These are phyloP conservation scores for Acestrorhynchus altus DNA, from an alignment of 2,797 vertebrate species.

Conservation along the genomic window DNA sequence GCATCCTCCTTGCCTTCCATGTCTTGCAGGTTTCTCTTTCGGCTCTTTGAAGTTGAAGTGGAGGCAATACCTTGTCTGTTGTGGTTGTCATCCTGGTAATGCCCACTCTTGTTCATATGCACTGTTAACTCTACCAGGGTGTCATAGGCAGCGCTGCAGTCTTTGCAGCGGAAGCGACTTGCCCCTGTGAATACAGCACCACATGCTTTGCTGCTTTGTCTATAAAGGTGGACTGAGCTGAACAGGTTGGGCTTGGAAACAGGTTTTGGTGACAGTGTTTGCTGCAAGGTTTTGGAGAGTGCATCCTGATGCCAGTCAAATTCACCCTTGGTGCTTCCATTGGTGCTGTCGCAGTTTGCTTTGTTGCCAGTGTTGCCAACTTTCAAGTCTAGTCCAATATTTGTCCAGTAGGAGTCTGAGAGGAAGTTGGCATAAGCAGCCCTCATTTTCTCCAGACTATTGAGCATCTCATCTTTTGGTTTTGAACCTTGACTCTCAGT, in stretches of 20 bases:
- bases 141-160: slow-evolving; percentile 97
- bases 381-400: slow-evolving; percentile 92
- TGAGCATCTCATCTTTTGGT: slow-evolving; percentile 85
- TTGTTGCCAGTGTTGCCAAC: slow-evolving; percentile 85
- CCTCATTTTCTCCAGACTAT: slow-evolving; percentile 97
- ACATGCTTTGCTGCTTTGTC: slow-evolving; percentile 92
- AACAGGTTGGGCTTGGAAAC: slow-evolving; percentile 95
- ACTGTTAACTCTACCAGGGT: slow-evolving; percentile 96
- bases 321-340: slow-evolving; percentile 87
- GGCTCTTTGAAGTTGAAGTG: slow-evolving; percentile 90
- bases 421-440: slow-evolving; percentile 97
- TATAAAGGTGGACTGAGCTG: slow-evolving; percentile 96
- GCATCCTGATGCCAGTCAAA: slow-evolving; percentile 99
- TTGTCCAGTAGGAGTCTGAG: slow-evolving; percentile 98
- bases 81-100: slow-evolving; percentile 98
- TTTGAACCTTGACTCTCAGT: slow-evolving; percentile 80
- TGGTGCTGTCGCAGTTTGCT: slow-evolving; percentile 91
- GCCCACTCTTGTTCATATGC: slow-evolving; percentile 97
- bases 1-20: slow-evolving; percentile 97
- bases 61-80: slow-evolving; percentile 89
- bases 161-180: slow-evolving; percentile 95
- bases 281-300: slow-evolving; percentile 94
- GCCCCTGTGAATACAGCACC: slow-evolving; percentile 95
- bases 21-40: slow-evolving; percentile 94
- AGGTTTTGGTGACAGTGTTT: slow-evolving; percentile 88